Conservation (phyloP, 2,113 vertebrate species). For the Cyanocitta stelleri region DNA sequence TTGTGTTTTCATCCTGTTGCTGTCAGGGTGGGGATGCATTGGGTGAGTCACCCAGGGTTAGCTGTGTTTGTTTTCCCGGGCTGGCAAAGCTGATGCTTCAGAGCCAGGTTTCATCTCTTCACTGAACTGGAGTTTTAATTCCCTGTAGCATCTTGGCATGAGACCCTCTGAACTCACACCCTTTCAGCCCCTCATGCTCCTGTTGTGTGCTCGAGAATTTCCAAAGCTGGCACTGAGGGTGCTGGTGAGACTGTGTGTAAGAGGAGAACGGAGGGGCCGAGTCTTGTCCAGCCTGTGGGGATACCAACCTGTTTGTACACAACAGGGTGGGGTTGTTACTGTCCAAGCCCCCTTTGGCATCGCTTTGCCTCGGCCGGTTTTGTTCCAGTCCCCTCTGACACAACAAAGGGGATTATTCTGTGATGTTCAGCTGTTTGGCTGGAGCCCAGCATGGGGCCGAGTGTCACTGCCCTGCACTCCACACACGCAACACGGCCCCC, state of each 20-base stretch:
- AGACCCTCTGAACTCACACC: background rate
- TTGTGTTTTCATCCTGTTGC: background rate
- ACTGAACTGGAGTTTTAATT: accelerated
- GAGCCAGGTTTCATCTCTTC: background rate
- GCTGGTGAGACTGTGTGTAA: accelerated
- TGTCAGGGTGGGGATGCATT: background rate
- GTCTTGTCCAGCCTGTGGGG: background rate
- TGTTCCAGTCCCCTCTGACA: background rate
- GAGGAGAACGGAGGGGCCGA: accelerated
- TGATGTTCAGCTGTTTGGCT: conserved; percentile 1
- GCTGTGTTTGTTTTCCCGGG: background rate
- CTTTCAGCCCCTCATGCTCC: background rate
- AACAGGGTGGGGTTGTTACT: background rate
- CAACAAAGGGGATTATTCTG: conserved; percentile 47
- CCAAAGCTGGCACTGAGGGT: background rate
- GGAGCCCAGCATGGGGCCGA: background rate
- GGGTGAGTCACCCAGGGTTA: conserved; percentile 1
- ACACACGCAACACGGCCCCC: accelerated
- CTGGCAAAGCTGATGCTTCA: background rate
- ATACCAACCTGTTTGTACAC: background rate
- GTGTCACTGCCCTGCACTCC: background rate
- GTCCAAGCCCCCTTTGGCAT: background rate
- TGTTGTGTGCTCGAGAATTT: background rate
- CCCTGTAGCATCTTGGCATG: too few species aligned
- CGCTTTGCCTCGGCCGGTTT: background rate